Base-by-base conservation (phyloP, 2,888 invertebrate species). In the Keiferia lycopersicella region DNA sequence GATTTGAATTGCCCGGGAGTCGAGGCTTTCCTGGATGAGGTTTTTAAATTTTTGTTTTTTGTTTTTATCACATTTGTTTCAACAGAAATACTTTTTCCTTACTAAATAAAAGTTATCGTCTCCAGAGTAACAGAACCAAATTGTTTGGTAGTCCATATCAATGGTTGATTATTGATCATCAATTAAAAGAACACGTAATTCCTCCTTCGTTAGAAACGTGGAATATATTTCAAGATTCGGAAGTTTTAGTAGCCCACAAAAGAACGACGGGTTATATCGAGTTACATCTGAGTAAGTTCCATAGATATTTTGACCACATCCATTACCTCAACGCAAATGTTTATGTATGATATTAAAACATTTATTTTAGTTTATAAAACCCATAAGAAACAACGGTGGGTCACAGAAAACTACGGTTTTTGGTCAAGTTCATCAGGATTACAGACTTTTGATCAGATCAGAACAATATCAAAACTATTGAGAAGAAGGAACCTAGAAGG, bases 291-390 rank as follows among this genome's bases (percentile, higher is more conserved):
- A 79, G 81, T 75, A 66, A 22, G 34, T n/a, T 61, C 61, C 60
- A 62, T 30, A 61, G 68, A 26, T 67, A 4, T n/a, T 0, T n/a
- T 45, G 11, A 34, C 3, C 34, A 26, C 26, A 26, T 26, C 6
- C 26, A 26, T 26, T 6, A 26, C 6, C 2, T 4, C 26, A 26
- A 4, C 2, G 6, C 26, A 4, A 26, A 26, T 26, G 2, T 8
- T 7, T 34, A 4, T 7, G 34, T 10, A 34, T 8, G 8, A 10
- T 10, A 2, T 51, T 51, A 16, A 51, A 51, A 51, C n/a, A 30
- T 26, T n/a, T 30, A 11, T 60, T 77, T 22, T 74, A 88, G 88
- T 81, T 64, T 87, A 88, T 69, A 85, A 81, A 75, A 74, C 80
- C 57, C 72, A 74, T 6, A 7, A 66, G 0, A 67, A 73, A 3